Evolutionary conservation across 2,113 vertebrate species (phyloP).

Genomic region (Cololabis saira): DNA sequence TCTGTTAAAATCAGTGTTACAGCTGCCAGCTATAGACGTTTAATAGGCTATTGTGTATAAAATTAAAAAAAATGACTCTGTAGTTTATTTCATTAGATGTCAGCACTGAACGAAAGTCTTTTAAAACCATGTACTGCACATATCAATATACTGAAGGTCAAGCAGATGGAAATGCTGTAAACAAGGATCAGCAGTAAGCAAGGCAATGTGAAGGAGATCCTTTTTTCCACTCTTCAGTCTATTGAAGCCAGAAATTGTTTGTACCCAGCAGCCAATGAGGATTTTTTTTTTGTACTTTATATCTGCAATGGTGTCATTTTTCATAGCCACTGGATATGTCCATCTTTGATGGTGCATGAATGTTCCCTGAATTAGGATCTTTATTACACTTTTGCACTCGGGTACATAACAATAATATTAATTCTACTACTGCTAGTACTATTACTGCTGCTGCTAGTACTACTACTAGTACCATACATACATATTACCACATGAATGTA

Average conservation of each 20-base stretch:
- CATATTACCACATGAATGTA: no score
- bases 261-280: not conserved
- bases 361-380: not conserved
- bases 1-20: no score
- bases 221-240: not conserved
- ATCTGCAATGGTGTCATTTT: not conserved
- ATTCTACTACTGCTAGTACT: no score
- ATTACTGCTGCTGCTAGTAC: no score
- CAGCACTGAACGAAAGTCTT: no score
- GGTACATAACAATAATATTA: no score
- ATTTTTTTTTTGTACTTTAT: not conserved
- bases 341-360: not conserved
- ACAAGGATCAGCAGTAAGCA: not conserved
- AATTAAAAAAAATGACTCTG: no score
- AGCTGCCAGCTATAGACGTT: no score
- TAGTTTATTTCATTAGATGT: no score
- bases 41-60: no score
- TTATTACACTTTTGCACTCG: not conserved
- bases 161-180: not conserved
- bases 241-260: constrained; percentile 11
- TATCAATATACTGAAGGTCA: not conserved
- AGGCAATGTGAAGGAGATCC: not conserved
- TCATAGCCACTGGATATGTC: not conserved
- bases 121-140: no score
- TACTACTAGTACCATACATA: no score